Evolutionary conservation across 2,797 vertebrate genomes (phyloP).

Genomic region (Hippocampus kuda): DNA sequence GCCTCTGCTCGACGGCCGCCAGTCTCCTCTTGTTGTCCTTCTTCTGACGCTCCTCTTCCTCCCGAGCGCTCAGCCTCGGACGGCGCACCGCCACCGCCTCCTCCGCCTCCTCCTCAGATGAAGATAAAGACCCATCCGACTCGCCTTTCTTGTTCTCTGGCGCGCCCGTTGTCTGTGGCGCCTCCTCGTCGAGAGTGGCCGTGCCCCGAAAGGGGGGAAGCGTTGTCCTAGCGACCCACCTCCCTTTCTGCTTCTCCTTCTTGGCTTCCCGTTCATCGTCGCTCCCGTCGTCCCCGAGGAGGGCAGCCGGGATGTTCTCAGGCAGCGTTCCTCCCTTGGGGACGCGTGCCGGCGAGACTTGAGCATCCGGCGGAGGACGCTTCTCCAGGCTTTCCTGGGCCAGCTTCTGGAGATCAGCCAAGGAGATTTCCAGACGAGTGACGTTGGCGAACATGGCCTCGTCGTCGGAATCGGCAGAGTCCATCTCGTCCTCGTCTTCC

Average conservation of each 20-base stretch:
- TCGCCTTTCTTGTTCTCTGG: not conserved
- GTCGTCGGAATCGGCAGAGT: conserved; percentile 63
- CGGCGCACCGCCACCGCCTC: conserved; percentile 1
- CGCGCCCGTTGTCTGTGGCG: not conserved
- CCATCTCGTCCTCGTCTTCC: conserved; percentile 25
- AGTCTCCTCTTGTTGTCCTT: conserved; percentile 82
- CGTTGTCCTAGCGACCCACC: not conserved
- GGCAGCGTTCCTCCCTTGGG: conserved; percentile 62
- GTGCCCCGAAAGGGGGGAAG: conserved; percentile 79
- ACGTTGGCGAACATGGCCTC: conserved; percentile 75
- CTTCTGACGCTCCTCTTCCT: conserved; percentile 52
- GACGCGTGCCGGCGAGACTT: not conserved
- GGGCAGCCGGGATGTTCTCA: conserved; percentile 75
- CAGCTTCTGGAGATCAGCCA: conserved; percentile 73
- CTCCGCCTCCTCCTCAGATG: conserved; percentile 25
- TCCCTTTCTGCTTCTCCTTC: conserved; percentile 38
- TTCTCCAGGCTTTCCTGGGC: conserved; percentile 28
- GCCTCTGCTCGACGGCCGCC: conserved; percentile 78
- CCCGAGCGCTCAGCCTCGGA: conserved; percentile 14
- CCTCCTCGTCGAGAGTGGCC: conserved; percentile 41
- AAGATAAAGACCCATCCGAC: conserved; percentile 8
- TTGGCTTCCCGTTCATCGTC: conserved; percentile 37
- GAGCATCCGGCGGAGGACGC: conserved; percentile 21
- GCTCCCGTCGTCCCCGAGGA: conserved; percentile 65
- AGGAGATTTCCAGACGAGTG: conserved; percentile 66